These are phyloP conservation scores for Cactoblastis cactorum DNA, from an alignment of 2,888 invertebrate species.

Conservation along the genomic window DNA sequence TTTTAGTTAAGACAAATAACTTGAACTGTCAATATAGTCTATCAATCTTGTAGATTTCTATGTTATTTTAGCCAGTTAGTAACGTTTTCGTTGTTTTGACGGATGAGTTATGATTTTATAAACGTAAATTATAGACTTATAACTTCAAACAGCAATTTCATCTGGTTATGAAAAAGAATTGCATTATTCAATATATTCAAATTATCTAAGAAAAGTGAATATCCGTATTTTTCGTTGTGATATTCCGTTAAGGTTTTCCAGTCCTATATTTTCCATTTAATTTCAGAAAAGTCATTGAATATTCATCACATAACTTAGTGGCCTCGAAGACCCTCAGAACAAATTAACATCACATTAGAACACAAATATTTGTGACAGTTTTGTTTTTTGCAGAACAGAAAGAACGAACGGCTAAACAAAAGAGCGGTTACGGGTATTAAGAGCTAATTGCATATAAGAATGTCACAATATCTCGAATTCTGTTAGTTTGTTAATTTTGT, in stretches of 20 bases:
- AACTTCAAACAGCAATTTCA: background rate
- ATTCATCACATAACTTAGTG: conserved; percentile 19
- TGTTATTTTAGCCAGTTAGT: too few relatives aligned
- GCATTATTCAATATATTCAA: background rate
- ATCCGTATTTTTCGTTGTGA: background rate
- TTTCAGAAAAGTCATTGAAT: conserved; percentile 18
- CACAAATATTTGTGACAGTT: conserved; percentile 17
- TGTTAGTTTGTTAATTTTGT: conserved; percentile 13
- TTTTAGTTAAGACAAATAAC: too few relatives aligned
- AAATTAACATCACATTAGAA: conserved; percentile 27
- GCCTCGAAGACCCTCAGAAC: conserved; percentile 16
- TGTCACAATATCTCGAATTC: background rate
- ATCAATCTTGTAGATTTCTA: too few relatives aligned
- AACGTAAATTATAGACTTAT: too few relatives aligned
- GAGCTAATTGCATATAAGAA: conserved; percentile 19
- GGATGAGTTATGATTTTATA: too few relatives aligned
- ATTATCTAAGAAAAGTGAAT: background rate
- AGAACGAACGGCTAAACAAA: conserved; percentile 15
- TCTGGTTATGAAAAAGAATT: background rate
- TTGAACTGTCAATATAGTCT: too few relatives aligned
- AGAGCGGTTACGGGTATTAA: conserved; percentile 24
- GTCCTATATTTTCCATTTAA: conserved; percentile 4
- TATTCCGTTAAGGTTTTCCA: background rate
- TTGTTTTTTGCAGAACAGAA: conserved; percentile 15
- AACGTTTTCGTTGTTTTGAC: too few relatives aligned